Evolutionary conservation across 2,888 invertebrate genomes (phyloP), one percentile per base, ranked within the genome.

Genomic region (Dione vanillae): DNA sequence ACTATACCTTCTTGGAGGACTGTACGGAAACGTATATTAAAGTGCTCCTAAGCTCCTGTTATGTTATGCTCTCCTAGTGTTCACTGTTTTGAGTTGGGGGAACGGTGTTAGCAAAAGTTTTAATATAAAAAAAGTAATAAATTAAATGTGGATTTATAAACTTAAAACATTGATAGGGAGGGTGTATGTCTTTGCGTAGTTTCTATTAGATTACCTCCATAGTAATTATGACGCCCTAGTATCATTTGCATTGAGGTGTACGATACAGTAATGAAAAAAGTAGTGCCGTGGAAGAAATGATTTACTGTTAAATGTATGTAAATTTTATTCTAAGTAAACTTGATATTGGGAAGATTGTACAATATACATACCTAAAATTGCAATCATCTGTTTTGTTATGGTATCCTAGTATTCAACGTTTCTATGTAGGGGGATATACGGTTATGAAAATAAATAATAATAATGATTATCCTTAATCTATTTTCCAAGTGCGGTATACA

Each of bases 371-470:
- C 2, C 35, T 14, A 35, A 35, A 35, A 35, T 9, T 49, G 9
- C 9, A 35, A 35, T 14, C 10, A 16, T 12, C 27, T 51, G 14
- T 16, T 10, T 37, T 41, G 37, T 37, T 16, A 37, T 67, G 64
- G 35, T 59, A 12, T 49, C 64, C 59, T 71, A 51, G 47, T 67
- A 70, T 11, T 16, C 43, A 20, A 49, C 49, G 70, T 67, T 70
- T 62, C 49, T 5, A 35, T 9, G 11, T 56, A 45, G 27, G 14
- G 35, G 35, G n/a, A n/a, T n/a, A 2, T 45, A 35, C n/a, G 7
- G 27, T 5, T 2, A 27, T 27, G 27, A 27, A 27, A 27, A 27
- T 27, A 27, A 5, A 27, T 27, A 27, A 27, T 27, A 3, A 27
- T 37, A 35, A 37, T 37, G 14, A 37, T 67, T 58, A 43, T 59